Conservation (phyloP, 53 echinoderm and acorn worm species). For the Temnopleurus reevesii region DNA sequence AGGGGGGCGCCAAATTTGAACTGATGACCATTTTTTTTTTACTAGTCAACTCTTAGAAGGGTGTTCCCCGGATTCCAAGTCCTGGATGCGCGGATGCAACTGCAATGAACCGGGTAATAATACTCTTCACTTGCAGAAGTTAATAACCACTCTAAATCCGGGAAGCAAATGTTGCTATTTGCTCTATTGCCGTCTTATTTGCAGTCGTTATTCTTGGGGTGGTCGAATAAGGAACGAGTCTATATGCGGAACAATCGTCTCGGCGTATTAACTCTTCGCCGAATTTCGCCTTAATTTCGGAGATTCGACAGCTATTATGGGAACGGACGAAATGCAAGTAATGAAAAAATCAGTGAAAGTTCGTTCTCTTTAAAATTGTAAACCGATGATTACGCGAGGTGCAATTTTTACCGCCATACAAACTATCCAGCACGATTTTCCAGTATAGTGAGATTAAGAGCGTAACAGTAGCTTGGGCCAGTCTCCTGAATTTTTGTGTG, state of each 20-base stretch:
- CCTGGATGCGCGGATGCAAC: no score
- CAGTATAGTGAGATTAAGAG: no score
- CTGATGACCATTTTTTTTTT: no score
- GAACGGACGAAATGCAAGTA: no score
- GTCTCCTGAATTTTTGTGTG: not conserved
- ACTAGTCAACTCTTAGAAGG: no score
- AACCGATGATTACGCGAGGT: no score
- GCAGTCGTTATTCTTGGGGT: not conserved
- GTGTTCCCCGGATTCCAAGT: no score
- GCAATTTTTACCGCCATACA: no score
- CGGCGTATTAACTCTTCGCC: not conserved
- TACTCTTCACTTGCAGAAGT: not conserved
- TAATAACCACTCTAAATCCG: not conserved
- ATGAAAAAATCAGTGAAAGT: not conserved
- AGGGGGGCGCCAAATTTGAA: no score
- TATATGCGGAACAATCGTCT: constrained; percentile 14
- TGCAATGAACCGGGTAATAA: not conserved
- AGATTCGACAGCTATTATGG: not conserved
- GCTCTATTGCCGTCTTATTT: not conserved
- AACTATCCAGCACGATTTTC: no score
- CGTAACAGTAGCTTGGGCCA: no score
- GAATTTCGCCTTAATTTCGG: not conserved
- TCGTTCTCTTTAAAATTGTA: not conserved
- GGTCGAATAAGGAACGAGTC: constrained; percentile 3
- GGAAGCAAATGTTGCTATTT: constrained; percentile 16